Evolutionary conservation across 2,113 vertebrate species (phyloP).

Genomic region (Toxostoma redivivum): DNA sequence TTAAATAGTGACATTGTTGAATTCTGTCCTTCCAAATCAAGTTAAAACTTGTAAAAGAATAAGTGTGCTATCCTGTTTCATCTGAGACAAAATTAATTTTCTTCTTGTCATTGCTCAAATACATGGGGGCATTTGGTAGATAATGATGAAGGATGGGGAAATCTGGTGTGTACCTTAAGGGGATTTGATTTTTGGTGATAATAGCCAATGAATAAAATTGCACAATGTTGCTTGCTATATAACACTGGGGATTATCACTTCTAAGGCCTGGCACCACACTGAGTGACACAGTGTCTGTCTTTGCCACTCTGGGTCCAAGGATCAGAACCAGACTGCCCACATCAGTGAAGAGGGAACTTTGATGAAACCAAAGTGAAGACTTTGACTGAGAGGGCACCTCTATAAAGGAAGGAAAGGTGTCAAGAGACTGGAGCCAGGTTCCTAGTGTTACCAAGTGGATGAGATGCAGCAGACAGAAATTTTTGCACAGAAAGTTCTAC

Average conservation of each 20-base stretch:
- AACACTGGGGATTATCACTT: background rate
- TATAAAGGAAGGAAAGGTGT: fast-evolving
- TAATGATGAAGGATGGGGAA: background rate
- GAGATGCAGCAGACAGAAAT: background rate
- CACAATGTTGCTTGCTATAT: fast-evolving
- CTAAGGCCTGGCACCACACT: background rate
- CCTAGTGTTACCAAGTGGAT: background rate
- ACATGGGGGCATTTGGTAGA: fast-evolving
- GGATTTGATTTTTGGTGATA: background rate
- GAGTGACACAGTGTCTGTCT: background rate
- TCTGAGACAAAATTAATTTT: background rate
- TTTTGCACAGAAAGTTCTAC: background rate
- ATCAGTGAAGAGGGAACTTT: background rate
- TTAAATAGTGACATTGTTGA: background rate
- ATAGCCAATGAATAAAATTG: background rate
- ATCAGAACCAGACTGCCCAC: background rate
- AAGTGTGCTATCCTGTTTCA: background rate
- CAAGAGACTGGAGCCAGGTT: background rate
- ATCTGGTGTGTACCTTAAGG: background rate
- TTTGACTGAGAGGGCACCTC: background rate
- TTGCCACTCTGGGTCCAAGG: background rate
- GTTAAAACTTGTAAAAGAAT: background rate
- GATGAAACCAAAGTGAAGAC: background rate
- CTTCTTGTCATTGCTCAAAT: background rate
- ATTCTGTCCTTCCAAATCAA: background rate